A percentile compares a stretch with the other conserved stretches of the same genome.
phyloP scores from a whole-genome alignment of 2,797 vertebrate genomes.

The Orientallactaga sibirica region DNA sequence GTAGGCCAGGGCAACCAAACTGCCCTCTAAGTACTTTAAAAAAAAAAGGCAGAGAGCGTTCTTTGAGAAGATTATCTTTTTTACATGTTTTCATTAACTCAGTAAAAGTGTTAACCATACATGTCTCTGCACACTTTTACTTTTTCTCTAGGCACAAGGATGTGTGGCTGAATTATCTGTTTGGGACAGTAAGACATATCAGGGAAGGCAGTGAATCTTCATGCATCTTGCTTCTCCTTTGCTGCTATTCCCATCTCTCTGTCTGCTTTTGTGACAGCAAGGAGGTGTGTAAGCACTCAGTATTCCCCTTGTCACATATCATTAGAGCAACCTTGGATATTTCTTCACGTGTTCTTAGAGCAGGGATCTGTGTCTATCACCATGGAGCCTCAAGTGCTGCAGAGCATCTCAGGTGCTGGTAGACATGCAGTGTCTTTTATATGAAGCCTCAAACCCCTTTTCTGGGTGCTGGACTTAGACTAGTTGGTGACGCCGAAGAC shows the following conservation, averaged over 20 bases:
- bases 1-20: too few relatives aligned
- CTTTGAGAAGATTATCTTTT: neutral
- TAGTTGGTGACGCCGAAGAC: neutral
- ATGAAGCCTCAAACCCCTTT: conserved; percentile 14
- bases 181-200: neutral
- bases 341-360: neutral
- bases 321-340: neutral
- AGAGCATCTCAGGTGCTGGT: conserved; percentile 72
- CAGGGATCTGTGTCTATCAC: neutral
- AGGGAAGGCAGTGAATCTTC: neutral
- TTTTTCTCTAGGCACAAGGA: neutral
- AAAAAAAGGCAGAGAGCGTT: neutral
- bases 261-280: neutral
- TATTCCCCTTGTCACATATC: neutral
- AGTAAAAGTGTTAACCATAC: neutral
- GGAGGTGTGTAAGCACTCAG: rapidly evolving
- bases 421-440: neutral
- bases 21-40: too few relatives aligned
- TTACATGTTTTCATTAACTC: conserved; percentile 30
- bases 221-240: neutral
- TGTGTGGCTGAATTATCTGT: neutral
- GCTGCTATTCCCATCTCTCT: too few relatives aligned
- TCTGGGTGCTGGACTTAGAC: neutral
- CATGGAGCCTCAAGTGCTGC: neutral
- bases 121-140: neutral